Base-by-base conservation (phyloP, 2,113 vertebrate genomes). In the Nycticebus coucang region DNA sequence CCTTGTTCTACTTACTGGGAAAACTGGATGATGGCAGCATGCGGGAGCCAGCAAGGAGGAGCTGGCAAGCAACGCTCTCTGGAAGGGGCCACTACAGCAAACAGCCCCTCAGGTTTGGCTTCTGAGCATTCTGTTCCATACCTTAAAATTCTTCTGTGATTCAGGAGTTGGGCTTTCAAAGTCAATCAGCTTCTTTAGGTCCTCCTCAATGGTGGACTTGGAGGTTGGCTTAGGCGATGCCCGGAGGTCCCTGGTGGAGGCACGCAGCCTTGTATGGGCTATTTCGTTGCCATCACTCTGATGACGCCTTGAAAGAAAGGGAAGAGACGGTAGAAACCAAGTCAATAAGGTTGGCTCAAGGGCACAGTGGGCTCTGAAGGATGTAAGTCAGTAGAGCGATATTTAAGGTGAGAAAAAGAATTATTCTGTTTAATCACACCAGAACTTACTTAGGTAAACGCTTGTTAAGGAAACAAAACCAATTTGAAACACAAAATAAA, bases 151-250 rank as follows among this genome's bases (percentile, higher is more conserved):
- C 92, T 99, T 99, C 95, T 99, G 98, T 96, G 98, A 98, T 91
- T 97, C 98, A 28, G 99, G 85, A 28, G 99, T 99, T 60, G 99
- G 99, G 90, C 99, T 99, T 94, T 99, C 99, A 8, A 99, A 98
- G 90, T 99, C 98, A 7, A 98, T 98, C 95, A 99, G 97, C 94
- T 99, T 99, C 98, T 99, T 99, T 89, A 99, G 97, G n/a, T 99
- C 99, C 90, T 99, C 99, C 97, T 99, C 99, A 1, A 99, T 98
- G 0, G 99, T 99, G 87, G 99, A 99, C 96, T 99, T 99, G 85
- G 99, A 98, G 9, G 99, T 96, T 66, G 98, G 98, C 97, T 99
- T 99, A 0, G 99, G 99, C 10, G 99, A 99, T 2, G 98, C 98
- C 35, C 99, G 99, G 45, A 99, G 99, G 95, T 99, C 99, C 96